Conservation (phyloP, 2,888 invertebrate genomes). For the Mimas tiliae region DNA sequence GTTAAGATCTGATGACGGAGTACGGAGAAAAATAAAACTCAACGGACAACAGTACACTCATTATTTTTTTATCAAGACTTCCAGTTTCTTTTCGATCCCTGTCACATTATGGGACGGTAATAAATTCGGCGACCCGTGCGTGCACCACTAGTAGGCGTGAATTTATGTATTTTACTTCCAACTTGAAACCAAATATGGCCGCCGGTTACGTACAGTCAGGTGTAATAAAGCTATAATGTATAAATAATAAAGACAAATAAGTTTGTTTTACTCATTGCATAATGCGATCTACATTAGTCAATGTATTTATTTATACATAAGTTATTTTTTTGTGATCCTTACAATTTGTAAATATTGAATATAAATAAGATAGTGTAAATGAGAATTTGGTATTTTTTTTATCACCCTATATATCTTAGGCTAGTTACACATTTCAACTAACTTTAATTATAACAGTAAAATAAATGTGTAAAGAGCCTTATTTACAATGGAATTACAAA, state of each 20-base stretch:
- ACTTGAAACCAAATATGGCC: too few species aligned
- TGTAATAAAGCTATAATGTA: not conserved
- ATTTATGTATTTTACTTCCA: too few species aligned
- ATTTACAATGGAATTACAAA: not conserved
- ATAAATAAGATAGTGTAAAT: slow-evolving; percentile 55
- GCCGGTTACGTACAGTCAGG: not conserved
- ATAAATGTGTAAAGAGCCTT: not conserved
- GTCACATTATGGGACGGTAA: too few species aligned
- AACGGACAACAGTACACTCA: too few species aligned
- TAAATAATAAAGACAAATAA: slow-evolving; percentile 7
- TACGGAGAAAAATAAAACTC: too few species aligned
- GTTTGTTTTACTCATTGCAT: slow-evolving; percentile 23
- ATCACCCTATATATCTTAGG: slow-evolving; percentile 30
- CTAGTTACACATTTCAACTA: not conserved
- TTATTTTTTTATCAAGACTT: too few species aligned
- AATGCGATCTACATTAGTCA: slow-evolving; percentile 39
- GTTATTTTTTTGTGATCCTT: slow-evolving; percentile 77
- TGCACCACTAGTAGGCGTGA: not conserved
- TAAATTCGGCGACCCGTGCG: too few species aligned
- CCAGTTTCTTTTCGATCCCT: too few species aligned
- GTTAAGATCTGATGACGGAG: too few species aligned
- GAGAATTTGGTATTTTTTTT: slow-evolving; percentile 40
- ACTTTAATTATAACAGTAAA: not conserved
- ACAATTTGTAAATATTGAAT: slow-evolving; percentile 69
- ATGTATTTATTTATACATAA: slow-evolving; percentile 67